Conservation (phyloP, 2,888 invertebrate species). For the Melipona beecheii region DNA sequence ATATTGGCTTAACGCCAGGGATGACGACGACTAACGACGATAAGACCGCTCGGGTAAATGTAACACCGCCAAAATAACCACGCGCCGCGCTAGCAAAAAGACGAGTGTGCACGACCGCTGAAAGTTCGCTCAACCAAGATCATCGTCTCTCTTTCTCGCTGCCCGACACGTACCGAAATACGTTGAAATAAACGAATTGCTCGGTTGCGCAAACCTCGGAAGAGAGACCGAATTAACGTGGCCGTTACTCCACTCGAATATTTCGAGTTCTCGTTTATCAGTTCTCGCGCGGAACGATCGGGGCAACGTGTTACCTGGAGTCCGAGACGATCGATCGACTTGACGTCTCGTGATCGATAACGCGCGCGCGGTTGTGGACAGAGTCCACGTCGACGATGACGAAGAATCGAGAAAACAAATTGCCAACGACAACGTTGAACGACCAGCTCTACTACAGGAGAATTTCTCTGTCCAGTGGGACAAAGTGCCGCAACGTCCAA, state of each 20-base stretch:
- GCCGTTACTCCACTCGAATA: no score
- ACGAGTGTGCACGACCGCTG: conserved; percentile 20
- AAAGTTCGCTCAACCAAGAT: conserved; percentile 14
- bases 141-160: background rate
- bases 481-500: conserved; percentile 21
- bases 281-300: background rate
- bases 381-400: conserved; percentile 53
- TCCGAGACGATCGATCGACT: conserved; percentile 5
- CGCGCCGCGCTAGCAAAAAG: conserved; percentile 41
- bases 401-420: conserved; percentile 55
- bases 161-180: no score
- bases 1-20: conserved; percentile 66
- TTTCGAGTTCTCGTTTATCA: no score
- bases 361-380: background rate
- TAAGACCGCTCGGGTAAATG: conserved; percentile 44
- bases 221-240: no score
- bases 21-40: conserved; percentile 43
- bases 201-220: no score
- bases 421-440: conserved; percentile 29
- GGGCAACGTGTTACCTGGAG: background rate
- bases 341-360: background rate
- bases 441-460: conserved; percentile 29
- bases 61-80: conserved; percentile 66
- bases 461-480: conserved; percentile 54
- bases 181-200: no score